Evolutionary conservation across 2,797 vertebrate genomes (phyloP), one percentile per base, ranked within the genome.

Genomic region (Diceros bicornis): DNA sequence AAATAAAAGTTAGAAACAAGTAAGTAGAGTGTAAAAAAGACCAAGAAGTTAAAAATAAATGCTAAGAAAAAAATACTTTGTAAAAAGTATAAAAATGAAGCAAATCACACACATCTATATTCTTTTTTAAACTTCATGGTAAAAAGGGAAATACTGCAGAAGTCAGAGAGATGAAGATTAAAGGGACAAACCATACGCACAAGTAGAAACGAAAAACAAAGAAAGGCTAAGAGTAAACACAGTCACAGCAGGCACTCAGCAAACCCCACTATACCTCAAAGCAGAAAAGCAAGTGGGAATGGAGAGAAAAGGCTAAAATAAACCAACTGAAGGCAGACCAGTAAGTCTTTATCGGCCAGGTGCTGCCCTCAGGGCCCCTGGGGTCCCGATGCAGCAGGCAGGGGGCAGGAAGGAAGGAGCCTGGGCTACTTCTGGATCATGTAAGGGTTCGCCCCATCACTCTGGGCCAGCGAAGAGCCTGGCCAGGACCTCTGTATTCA

Each of bases 1-100:
- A 96, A 95, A 88, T 41, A 62, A 57, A 92, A 89, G 17, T 59
- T 57, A 86, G 44, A 72, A 81, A 82, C 44, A 90, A 88, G 34
- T 18, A 82, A 90, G 55, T 11, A 50, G 20, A 62, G 7, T 71
- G 8, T 59, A 44, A 92, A 66, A 66, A 86, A 84, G 25, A 62
- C 20, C 10, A 69, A 64, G 16, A 82, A 61, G 62, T 84, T 87
- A 95, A 91, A 91, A 79, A 52, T 75, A 83, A 91, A 59, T 75
- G 21, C 44, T 59, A 59, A 88, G 23, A 44, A n/a, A 57, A 66
- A 94, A 79, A 37, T 29, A 41, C 4, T 75, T 62, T 55, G 79
- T 20, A 86, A 88, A 95, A 17, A 77, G 12, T n/a, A 20, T 41
- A 29, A 61, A 78, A 74, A 50, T 4, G 66, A 78, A 72, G 21